Percentiles rank a stretch among this genome's conserved stretches.
These are phyloP conservation scores for Echinometra lucunter DNA, from an alignment of 53 echinoderm and acorn worm genomes.

Conservation along the genomic window DNA sequence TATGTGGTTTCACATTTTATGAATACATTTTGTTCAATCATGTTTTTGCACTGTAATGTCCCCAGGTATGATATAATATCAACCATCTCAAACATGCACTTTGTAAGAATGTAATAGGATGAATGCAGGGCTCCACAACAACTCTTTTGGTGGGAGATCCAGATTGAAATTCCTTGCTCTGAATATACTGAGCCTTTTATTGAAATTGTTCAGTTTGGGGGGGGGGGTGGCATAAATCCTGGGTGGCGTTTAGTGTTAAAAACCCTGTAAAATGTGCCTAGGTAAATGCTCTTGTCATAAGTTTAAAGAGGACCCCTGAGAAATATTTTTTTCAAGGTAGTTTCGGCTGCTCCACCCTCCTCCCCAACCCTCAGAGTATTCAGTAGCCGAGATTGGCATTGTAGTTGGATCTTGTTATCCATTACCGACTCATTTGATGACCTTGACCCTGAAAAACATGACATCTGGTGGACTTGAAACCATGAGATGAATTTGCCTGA, in stretches of 20 bases:
- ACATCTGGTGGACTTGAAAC: slow-evolving; percentile 32
- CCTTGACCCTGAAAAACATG: slow-evolving; percentile 22
- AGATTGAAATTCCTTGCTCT: no score
- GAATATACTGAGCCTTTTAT: no score
- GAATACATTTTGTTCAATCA: not conserved
- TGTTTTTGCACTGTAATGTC: not conserved
- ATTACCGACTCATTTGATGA: not conserved
- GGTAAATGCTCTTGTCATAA: no score
- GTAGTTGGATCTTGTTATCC: not conserved
- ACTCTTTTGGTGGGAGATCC: no score
- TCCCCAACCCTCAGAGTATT: not conserved
- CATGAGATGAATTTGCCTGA: not conserved
- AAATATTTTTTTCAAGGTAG: not conserved
- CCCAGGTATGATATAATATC: not conserved
- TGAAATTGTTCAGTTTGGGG: no score
- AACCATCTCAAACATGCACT: not conserved
- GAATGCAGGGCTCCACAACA: no score
- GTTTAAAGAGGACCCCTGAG: not conserved
- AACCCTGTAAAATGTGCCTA: no score
- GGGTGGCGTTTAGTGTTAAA: no score
- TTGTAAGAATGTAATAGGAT: not conserved
- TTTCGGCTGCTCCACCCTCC: not conserved
- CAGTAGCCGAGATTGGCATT: not conserved
- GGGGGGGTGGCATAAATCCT: no score
- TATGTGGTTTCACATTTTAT: not conserved